phyloP scores from a whole-genome alignment of 2,888 invertebrate species.

The Leptinotarsa peninsularis region DNA sequence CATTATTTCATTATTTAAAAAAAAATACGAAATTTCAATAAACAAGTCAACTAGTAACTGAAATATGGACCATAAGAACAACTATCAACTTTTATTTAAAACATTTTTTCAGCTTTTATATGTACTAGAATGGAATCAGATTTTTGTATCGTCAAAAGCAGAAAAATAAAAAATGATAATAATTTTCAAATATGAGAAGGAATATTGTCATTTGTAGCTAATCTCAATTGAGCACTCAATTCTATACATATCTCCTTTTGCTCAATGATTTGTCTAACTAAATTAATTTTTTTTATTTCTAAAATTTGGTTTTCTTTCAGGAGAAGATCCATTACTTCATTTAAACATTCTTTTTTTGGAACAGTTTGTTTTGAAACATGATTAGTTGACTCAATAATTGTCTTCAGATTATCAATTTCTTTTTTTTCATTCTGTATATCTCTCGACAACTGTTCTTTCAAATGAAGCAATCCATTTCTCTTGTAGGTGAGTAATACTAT shows the following conservation, averaged over 20 bases:
- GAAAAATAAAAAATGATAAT: neutral
- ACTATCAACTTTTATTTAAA: neutral
- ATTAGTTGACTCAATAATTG: constrained; percentile 30
- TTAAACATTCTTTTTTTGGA: constrained; percentile 55
- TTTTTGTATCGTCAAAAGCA: neutral
- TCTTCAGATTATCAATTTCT: constrained; percentile 70
- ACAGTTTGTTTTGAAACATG: constrained; percentile 38
- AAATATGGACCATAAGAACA: neutral
- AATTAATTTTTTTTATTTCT: constrained; percentile 65
- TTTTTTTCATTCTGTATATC: constrained; percentile 80
- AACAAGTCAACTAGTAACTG: too few relatives aligned
- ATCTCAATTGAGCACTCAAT: constrained; percentile 56
- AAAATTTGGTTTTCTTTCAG: constrained; percentile 65
- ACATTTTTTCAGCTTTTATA: neutral
- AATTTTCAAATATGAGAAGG: constrained; percentile 21
- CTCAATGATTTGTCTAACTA: constrained; percentile 65
- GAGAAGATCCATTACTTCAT: constrained; percentile 62
- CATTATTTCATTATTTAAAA: too few relatives aligned
- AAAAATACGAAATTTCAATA: too few relatives aligned
- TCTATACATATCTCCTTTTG: constrained; percentile 65
- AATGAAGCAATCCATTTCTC: constrained; percentile 74
- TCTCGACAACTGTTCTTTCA: constrained; percentile 77
- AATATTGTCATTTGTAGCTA: constrained; percentile 43
- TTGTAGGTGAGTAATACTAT: constrained; percentile 72
- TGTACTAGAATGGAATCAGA: constrained; percentile 1